Conservation (phyloP, 2,888 invertebrate species). For the Tupiocoris notatus region DNA sequence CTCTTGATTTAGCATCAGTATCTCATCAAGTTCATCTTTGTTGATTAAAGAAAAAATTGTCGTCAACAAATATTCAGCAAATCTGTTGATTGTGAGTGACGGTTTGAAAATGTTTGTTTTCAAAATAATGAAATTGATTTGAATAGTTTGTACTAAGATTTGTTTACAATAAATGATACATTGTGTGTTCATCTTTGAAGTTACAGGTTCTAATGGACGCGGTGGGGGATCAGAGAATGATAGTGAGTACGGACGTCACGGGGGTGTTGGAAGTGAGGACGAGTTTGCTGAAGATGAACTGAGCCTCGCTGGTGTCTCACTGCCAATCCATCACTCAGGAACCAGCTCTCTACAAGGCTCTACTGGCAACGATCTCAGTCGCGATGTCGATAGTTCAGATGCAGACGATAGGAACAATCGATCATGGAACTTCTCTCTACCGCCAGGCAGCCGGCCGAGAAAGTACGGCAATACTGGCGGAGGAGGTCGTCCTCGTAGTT, state of each 20-base stretch:
- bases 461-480: slow-evolving; percentile 54
- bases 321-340: slow-evolving; percentile 53
- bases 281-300: slow-evolving; percentile 84
- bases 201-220: slow-evolving; percentile 53
- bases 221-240: slow-evolving; percentile 62
- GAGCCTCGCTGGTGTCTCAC: slow-evolving; percentile 54
- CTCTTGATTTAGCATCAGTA: too few relatives aligned
- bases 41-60: too few relatives aligned
- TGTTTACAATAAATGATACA: too few relatives aligned
- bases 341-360: slow-evolving; percentile 51
- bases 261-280: slow-evolving; percentile 71
- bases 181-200: slow-evolving; percentile 1
- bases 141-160: too few relatives aligned
- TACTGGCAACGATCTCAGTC: slow-evolving; percentile 51
- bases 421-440: slow-evolving; percentile 50
- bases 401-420: slow-evolving; percentile 49
- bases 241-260: slow-evolving; percentile 56
- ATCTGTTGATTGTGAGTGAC: too few relatives aligned
- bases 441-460: slow-evolving; percentile 48
- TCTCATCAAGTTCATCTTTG: too few relatives aligned
- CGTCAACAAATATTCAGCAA: too few relatives aligned
- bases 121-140: too few relatives aligned
- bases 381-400: slow-evolving; percentile 51
- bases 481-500: slow-evolving; percentile 52
- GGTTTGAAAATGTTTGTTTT: too few relatives aligned